These are phyloP conservation scores for Amphipyra berbera DNA, from an alignment of 2,888 invertebrate species.

Conservation along the genomic window DNA sequence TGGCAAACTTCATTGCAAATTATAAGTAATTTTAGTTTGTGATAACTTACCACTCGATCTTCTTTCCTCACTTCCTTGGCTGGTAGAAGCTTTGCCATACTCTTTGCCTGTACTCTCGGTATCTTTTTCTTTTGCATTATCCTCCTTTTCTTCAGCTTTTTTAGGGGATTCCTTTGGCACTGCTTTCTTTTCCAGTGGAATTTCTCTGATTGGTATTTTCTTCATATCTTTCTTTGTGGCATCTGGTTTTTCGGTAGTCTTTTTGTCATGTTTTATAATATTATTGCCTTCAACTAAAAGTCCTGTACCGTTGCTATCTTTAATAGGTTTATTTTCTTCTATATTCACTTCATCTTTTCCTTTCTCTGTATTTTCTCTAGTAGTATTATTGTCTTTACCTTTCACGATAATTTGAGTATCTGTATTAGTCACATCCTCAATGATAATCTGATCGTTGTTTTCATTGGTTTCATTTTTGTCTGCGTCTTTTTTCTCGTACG, in stretches of 20 bases:
- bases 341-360: conserved; percentile 1
- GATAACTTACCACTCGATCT: conserved; percentile 58
- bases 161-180: conserved; percentile 36
- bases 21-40: too few species aligned
- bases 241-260: conserved; percentile 60
- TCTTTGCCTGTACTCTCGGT: conserved; percentile 27
- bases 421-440: conserved; percentile 47
- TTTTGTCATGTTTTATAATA: conserved; percentile 73
- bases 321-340: not conserved
- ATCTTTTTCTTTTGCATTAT: conserved; percentile 39
- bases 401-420: conserved; percentile 56
- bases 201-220: conserved; percentile 65
- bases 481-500: conserved; percentile 53
- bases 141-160: conserved; percentile 49
- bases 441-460: conserved; percentile 33
- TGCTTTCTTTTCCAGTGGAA: conserved; percentile 44
- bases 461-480: conserved; percentile 45
- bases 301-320: conserved; percentile 11
- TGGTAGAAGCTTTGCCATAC: conserved; percentile 37
- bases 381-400: not conserved
- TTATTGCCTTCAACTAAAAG: conserved; percentile 60
- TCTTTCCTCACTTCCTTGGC: conserved; percentile 37
- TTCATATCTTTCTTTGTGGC: conserved; percentile 54
- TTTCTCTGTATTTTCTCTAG: conserved; percentile 9
- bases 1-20: too few species aligned